A percentile compares a stretch with the other conserved stretches of the same genome.
Evolutionary conservation across 2,888 invertebrate genomes (phyloP).

Genomic region (Cistogaster globosa): DNA sequence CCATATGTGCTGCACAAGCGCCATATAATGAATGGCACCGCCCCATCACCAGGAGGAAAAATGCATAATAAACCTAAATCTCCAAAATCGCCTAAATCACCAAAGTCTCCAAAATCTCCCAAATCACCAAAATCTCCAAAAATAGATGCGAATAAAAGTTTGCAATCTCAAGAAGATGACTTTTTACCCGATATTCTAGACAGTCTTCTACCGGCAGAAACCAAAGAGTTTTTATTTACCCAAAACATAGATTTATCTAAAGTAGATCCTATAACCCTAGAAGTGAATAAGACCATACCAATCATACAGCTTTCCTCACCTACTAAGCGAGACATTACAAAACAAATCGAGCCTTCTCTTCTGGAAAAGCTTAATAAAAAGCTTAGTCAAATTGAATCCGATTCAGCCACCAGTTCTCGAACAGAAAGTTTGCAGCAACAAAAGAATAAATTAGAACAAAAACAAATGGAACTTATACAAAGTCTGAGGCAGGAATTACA

Average conservation of each 20-base stretch:
- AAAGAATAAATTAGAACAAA: constrained; percentile 84
- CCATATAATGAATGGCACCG: constrained; percentile 93
- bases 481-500: constrained; percentile 86
- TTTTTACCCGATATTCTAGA: constrained; percentile 85
- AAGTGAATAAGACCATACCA: constrained; percentile 86
- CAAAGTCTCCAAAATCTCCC: constrained; percentile 86
- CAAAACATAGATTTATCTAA: constrained; percentile 90
- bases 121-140: constrained; percentile 86
- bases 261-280: constrained; percentile 88
- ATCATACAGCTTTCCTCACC: constrained; percentile 87
- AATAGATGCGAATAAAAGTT: constrained; percentile 75
- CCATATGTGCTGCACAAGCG: constrained; percentile 93
- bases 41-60: constrained; percentile 84
- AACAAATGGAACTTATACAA: constrained; percentile 85
- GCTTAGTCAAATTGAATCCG: constrained; percentile 90
- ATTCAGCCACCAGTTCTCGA: constrained; percentile 89
- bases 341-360: constrained; percentile 87
- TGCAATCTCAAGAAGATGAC: constrained; percentile 76
- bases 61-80: constrained; percentile 85
- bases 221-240: constrained; percentile 87
- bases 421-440: constrained; percentile 87
- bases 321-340: constrained; percentile 87
- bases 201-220: constrained; percentile 83
- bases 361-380: constrained; percentile 89
- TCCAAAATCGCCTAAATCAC: constrained; percentile 87